phyloP scores from a whole-genome alignment of 2,888 invertebrate species.

The Hirtodrosophila trivittata region DNA sequence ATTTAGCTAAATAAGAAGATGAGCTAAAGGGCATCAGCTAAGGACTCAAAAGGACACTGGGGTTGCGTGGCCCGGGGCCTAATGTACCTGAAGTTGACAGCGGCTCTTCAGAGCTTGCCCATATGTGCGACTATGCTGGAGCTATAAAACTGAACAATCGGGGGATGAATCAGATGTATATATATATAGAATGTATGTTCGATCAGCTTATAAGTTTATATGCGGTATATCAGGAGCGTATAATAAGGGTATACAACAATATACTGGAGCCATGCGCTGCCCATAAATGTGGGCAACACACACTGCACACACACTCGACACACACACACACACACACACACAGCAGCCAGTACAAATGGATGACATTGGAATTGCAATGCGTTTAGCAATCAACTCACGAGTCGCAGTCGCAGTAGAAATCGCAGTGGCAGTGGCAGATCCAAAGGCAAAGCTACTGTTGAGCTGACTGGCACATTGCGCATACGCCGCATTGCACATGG shows the following conservation, averaged over 20 bases:
- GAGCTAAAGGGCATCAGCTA: no score
- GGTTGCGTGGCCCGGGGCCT: no score
- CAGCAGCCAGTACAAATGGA: conserved; percentile 22
- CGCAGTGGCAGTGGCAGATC: conserved; percentile 6
- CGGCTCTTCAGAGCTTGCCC: no score
- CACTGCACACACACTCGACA: conserved; percentile 27
- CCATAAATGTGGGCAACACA: conserved; percentile 30
- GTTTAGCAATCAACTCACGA: conserved; percentile 76
- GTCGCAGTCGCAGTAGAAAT: conserved; percentile 43
- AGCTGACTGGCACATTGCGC: conserved; percentile 44
- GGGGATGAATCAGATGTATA: no score
- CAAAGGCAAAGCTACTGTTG: conserved; percentile 25
- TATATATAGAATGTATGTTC: no score
- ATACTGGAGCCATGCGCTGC: conserved; percentile 18
- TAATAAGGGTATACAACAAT: conserved; percentile 20
- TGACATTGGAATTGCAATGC: conserved; percentile 62
- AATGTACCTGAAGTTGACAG: no score
- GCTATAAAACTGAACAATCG: no score
- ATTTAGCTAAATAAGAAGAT: no score
- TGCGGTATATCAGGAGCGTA: no score
- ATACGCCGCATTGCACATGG: conserved; percentile 68
- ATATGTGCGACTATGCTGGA: no score
- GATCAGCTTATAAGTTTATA: no score
- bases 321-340: conserved; percentile 6
- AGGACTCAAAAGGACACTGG: no score